Base-by-base conservation (phyloP, 2,113 vertebrate genomes). In the Caranx melampygus region DNA sequence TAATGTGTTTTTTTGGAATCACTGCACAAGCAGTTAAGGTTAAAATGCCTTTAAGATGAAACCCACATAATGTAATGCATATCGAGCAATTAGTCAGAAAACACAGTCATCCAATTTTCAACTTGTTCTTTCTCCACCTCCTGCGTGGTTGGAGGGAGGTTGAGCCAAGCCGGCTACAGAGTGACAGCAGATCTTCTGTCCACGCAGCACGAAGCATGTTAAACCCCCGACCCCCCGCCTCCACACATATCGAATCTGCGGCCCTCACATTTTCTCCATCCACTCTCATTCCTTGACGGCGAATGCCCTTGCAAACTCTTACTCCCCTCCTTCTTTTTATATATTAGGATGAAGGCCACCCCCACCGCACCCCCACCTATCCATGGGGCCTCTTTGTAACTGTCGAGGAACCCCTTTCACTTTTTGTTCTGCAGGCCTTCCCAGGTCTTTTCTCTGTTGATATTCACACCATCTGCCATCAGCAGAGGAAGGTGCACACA, bases 381-480 rank as follows among this genome's bases (percentile, higher is more conserved):
- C 95, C 91, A 91, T 91, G 90, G 95, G 95, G 92, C 91, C 92
- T 93, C 92, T 95, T 95, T 94, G 93, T 95, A 94, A 94, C 94
- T 95, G 95, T 94, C 94, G 94, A 93, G 93, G 95, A 95, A 96
- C 93, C 96, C 95, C 94, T 92, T 96, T 97, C 94, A 94, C 96
- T 96, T 96, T 96, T 96, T 97, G 96, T 98, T 96, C 95, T 94
- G 94, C 93, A 72, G 95, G 95, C 96, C 96, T 93, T 95, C 95
- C 95, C 93, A 90, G 96, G 94, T 94, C 95, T 94, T 96, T 96
- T 96, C 95, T 95, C 89, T 75, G 91, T 94, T 95, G 95, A 95
- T 91, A 95, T 97, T 96, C 96, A 96, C 92, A 94, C 97, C 97
- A 98, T 98, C 97, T 98, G 96, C 95, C 96, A 92, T 81, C 88